Evolutionary conservation across 2,888 invertebrate species (phyloP).

Genomic region (Nomada ferruginata): DNA sequence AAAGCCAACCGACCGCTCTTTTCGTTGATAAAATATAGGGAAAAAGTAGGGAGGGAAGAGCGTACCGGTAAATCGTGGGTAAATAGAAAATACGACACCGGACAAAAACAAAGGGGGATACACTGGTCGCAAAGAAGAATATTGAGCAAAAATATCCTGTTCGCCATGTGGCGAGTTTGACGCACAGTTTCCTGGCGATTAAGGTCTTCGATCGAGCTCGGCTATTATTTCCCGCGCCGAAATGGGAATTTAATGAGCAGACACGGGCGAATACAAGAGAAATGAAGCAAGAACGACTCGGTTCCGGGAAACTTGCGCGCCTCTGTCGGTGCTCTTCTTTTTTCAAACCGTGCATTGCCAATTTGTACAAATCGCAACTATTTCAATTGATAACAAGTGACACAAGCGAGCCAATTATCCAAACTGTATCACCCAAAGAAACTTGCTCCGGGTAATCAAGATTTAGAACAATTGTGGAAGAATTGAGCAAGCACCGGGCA

Average conservation of each 20-base stretch:
- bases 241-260: conserved; percentile 47
- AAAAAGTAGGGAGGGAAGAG: neutral
- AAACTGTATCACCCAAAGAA: neutral
- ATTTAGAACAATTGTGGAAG: neutral
- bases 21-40: neutral
- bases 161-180: neutral
- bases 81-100: neutral
- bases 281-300: neutral
- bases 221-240: conserved; percentile 13
- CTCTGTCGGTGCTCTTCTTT: neutral
- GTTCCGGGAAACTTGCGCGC: conserved; percentile 14
- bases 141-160: conserved; percentile 9
- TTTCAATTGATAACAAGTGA: too few species aligned
- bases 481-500: conserved; percentile 1
- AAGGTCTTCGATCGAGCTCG: conserved; percentile 25
- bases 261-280: conserved; percentile 11
- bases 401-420: too few species aligned
- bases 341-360: neutral
- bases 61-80: neutral
- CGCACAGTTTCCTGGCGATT: neutral
- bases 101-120: too few species aligned
- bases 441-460: too few species aligned
- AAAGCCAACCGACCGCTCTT: neutral
- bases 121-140: too few species aligned
- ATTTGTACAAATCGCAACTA: too few species aligned